Conservation (phyloP, 2,797 vertebrate genomes). For the Mycteria americana region DNA sequence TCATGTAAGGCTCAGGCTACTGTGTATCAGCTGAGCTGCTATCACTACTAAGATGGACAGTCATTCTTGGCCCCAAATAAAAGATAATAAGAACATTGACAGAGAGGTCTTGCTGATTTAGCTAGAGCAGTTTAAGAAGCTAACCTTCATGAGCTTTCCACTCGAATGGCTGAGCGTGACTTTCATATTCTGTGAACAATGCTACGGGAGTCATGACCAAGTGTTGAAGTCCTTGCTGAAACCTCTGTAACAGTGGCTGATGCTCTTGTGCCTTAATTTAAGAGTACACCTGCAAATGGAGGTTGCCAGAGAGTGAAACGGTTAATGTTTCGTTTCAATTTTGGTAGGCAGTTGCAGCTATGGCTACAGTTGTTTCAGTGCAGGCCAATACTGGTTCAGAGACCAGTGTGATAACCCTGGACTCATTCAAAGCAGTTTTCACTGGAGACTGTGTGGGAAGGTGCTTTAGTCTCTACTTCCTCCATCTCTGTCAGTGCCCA, state of each 20-base stretch:
- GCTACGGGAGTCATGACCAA: not conserved
- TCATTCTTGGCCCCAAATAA: not conserved
- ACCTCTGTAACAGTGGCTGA: not conserved
- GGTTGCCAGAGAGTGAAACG: not conserved
- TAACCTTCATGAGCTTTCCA: not conserved
- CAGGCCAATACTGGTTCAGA: not conserved
- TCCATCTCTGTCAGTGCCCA: not conserved
- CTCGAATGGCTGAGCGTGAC: not conserved
- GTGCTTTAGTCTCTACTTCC: not conserved
- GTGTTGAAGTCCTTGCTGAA: not conserved
- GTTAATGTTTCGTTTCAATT: not conserved
- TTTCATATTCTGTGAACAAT: not conserved
- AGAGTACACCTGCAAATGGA: not conserved
- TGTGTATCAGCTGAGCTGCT: accelerated
- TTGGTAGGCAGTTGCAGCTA: not conserved
- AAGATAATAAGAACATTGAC: not conserved
- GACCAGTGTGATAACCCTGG: accelerated
- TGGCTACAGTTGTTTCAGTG: not conserved
- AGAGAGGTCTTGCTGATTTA: not conserved
- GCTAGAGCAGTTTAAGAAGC: not conserved
- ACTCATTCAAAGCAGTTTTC: not conserved
- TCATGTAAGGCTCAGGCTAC: not conserved
- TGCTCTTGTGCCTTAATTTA: not conserved
- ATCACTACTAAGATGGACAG: accelerated
- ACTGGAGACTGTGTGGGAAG: not conserved